Percentiles rank a stretch among this genome's conserved stretches.
Evolutionary conservation across 2,888 invertebrate species (phyloP).

Genomic region (Parnassius apollo): DNA sequence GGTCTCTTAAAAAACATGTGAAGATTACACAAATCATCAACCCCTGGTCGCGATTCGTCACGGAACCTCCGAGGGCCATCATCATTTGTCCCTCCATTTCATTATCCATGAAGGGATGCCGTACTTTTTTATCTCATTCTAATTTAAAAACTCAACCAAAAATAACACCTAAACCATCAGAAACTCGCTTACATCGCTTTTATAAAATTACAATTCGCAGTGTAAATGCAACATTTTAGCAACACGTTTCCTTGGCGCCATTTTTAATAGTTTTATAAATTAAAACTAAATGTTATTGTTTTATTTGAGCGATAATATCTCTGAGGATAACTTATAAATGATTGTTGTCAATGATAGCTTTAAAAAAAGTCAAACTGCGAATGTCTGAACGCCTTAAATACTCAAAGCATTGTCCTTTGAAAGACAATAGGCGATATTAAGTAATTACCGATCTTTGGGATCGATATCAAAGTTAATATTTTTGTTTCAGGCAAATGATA

Average conservation of each 20-base stretch:
- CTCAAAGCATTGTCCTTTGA: constrained; percentile 43
- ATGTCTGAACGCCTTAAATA: constrained; percentile 40
- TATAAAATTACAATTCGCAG: constrained; percentile 7
- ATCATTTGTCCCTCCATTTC: constrained; percentile 60
- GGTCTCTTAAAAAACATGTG: constrained; percentile 69
- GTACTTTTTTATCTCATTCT: constrained; percentile 37
- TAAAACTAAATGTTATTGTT: constrained; percentile 1
- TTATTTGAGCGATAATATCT: constrained; percentile 29
- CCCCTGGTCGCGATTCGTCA: constrained; percentile 68
- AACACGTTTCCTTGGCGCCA: constrained; percentile 5
- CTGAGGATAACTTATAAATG: constrained; percentile 19
- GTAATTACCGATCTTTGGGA: constrained; percentile 48
- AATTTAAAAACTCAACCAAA: constrained; percentile 22
- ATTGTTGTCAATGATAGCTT: constrained; percentile 21
- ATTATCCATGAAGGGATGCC: constrained; percentile 45
- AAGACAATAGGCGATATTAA: constrained; percentile 62
- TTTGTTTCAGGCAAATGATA: constrained; percentile 10
- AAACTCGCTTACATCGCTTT: constrained; percentile 4
- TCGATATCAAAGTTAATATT: constrained; percentile 39
- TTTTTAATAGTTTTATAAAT: constrained; percentile 14
- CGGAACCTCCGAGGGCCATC: constrained; percentile 61
- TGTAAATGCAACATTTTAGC: constrained; percentile 6
- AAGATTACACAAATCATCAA: constrained; percentile 74
- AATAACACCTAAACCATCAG: constrained; percentile 10
- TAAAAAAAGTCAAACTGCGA: constrained; percentile 31